Percentiles rank a stretch among this genome's conserved stretches.
Conservation (phyloP, 2,797 vertebrate species). For the Hoplostethus atlanticus region DNA sequence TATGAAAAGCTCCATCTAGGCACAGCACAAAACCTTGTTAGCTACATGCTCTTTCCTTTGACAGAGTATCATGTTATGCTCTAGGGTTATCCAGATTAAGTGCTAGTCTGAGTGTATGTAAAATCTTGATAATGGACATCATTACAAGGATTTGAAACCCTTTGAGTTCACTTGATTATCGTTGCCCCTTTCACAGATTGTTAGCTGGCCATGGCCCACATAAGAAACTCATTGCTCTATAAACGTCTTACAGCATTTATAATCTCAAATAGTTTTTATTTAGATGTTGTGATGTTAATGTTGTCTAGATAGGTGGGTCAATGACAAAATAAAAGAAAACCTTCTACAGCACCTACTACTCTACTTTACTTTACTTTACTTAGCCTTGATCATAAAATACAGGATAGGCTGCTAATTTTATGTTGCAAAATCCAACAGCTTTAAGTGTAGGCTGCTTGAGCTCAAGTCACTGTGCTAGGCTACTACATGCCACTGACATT, state of each 20-base stretch:
- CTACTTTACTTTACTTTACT: neutral
- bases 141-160: neutral
- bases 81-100: conserved; percentile 16
- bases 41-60: neutral
- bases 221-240: neutral
- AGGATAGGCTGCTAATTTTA: too few relatives aligned
- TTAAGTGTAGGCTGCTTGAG: neutral
- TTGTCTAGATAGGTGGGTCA: neutral
- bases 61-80: conserved; percentile 13
- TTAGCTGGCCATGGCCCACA: neutral
- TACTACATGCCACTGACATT: neutral
- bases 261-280: neutral
- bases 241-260: neutral
- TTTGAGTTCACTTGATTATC: conserved; percentile 1
- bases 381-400: neutral
- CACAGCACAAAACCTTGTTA: neutral
- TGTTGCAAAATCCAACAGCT: neutral
- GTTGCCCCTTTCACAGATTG: conserved; percentile 1
- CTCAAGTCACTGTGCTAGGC: neutral
- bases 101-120: conserved; percentile 1
- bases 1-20: neutral
- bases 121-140: neutral
- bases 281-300: neutral
- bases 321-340: too few relatives aligned
- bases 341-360: too few relatives aligned